These are phyloP conservation scores for Dysidea cf. avara DNA, from an alignment of 37 sponge, comb jelly and placozoan species.

Conservation along the genomic window DNA sequence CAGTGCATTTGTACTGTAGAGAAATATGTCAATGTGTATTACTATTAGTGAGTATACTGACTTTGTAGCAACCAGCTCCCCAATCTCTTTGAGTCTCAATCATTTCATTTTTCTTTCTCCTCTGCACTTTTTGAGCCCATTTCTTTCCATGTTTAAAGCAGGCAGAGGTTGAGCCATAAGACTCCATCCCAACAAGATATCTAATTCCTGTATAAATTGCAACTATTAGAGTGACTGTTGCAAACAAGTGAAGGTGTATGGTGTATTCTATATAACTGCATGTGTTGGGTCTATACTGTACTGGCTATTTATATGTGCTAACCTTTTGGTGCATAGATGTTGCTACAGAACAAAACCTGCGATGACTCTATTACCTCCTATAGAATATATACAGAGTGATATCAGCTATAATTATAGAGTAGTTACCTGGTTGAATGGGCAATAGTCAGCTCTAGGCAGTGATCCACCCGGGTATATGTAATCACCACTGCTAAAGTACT, in stretches of 20 bases:
- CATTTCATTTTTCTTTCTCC: background rate
- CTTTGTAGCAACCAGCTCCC: conserved; percentile 57
- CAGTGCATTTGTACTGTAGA: conserved; percentile 29
- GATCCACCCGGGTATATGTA: conserved; percentile 15
- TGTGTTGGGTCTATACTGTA: background rate
- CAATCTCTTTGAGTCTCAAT: conserved; percentile 1
- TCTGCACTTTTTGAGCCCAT: background rate
- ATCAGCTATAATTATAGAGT: too few relatives aligned
- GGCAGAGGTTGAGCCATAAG: conserved; percentile 3
- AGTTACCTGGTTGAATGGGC: conserved; percentile 50
- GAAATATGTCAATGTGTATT: conserved; percentile 6
- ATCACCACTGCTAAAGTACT: too few relatives aligned
- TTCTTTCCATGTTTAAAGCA: conserved; percentile 10
- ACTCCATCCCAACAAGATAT: conserved; percentile 10
- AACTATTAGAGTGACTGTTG: too few relatives aligned
- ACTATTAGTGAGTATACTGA: background rate
- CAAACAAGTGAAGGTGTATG: too few relatives aligned
- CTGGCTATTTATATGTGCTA: too few relatives aligned
- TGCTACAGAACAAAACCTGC: too few relatives aligned
- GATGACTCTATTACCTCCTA: too few relatives aligned
- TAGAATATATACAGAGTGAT: too few relatives aligned
- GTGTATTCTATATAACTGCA: background rate
- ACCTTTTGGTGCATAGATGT: too few relatives aligned
- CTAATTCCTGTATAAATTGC: conserved; percentile 1
- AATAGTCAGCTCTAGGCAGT: conserved; percentile 33